These are phyloP conservation scores for Platygyra sinensis DNA, from an alignment of 64 coral and sea anemone species.

Conservation along the genomic window DNA sequence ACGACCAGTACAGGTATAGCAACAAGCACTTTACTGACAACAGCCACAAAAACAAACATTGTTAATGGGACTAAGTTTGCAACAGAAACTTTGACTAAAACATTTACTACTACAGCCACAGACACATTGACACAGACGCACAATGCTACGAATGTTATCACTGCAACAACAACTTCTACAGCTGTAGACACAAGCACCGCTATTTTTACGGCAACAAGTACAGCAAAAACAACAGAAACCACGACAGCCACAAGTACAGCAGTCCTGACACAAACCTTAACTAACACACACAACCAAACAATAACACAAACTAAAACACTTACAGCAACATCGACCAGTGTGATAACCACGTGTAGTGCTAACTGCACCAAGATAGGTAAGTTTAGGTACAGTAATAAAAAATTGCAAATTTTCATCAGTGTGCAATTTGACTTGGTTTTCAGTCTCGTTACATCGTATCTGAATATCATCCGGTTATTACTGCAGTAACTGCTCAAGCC, in stretches of 20 bases:
- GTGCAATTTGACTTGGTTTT: too few relatives aligned
- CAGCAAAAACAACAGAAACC: constrained; percentile 16
- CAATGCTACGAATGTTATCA: constrained; percentile 31
- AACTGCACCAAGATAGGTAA: constrained; percentile 16
- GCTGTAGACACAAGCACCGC: constrained; percentile 26
- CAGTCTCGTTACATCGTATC: too few relatives aligned
- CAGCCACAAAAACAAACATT: constrained; percentile 39
- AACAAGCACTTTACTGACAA: constrained; percentile 26
- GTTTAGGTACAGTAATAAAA: background rate
- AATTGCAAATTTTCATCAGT: too few relatives aligned
- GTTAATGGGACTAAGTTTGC: constrained; percentile 8
- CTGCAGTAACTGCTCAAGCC: too few relatives aligned
- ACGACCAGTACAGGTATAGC: constrained; percentile 9
- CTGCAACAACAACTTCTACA: constrained; percentile 38
- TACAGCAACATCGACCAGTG: constrained; percentile 45
- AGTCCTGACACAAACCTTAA: constrained; percentile 29
- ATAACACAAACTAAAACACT: constrained; percentile 27
- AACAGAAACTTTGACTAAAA: constrained; percentile 32
- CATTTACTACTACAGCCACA: constrained; percentile 36
- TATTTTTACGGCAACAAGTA: constrained; percentile 32
- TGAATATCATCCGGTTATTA: too few relatives aligned
- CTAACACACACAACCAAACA: constrained; percentile 17
- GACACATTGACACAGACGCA: background rate
- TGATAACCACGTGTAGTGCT: constrained; percentile 31
- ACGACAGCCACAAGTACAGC: constrained; percentile 18